Evolutionary conservation across 2,797 vertebrate species (phyloP).

Genomic region (Notoglanidium macrostoma): DNA sequence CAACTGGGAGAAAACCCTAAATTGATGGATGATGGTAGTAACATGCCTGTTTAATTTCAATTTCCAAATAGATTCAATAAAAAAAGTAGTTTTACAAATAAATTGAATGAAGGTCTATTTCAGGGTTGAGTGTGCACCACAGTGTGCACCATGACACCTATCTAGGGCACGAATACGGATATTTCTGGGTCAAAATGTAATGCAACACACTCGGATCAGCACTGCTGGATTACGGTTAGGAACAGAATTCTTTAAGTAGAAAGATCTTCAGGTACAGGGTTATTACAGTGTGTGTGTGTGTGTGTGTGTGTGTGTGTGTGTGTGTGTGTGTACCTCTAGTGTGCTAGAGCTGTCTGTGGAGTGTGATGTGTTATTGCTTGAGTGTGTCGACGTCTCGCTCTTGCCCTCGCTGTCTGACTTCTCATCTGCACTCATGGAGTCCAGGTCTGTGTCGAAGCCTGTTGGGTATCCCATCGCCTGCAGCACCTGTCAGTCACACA

Average conservation of each 20-base stretch:
- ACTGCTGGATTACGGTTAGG: background rate
- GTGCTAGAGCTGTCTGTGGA: slow-evolving; percentile 92
- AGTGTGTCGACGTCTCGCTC: slow-evolving; percentile 90
- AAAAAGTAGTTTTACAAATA: background rate
- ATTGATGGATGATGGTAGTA: background rate
- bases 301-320: slow-evolving; percentile 15
- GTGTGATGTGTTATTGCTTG: slow-evolving; percentile 95
- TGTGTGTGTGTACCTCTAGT: slow-evolving; percentile 81
- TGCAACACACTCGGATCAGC: background rate
- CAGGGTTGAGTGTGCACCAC: background rate
- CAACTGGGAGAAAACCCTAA: background rate
- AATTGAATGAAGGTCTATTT: background rate
- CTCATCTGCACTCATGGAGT: slow-evolving; percentile 96
- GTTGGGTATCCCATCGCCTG: slow-evolving; percentile 98
- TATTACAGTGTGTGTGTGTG: background rate
- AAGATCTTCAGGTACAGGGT: background rate
- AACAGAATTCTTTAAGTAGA: background rate
- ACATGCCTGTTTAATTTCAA: background rate
- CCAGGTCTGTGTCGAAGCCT: slow-evolving; percentile 94
- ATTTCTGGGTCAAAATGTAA: background rate
- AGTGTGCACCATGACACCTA: background rate
- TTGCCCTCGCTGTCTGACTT: slow-evolving; percentile 97
- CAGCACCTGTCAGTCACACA: slow-evolving; percentile 81
- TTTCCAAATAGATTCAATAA: background rate
- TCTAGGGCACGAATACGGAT: background rate